Evolutionary conservation across 2,888 invertebrate genomes (phyloP).

Genomic region (Habroteleia sp.): DNA sequence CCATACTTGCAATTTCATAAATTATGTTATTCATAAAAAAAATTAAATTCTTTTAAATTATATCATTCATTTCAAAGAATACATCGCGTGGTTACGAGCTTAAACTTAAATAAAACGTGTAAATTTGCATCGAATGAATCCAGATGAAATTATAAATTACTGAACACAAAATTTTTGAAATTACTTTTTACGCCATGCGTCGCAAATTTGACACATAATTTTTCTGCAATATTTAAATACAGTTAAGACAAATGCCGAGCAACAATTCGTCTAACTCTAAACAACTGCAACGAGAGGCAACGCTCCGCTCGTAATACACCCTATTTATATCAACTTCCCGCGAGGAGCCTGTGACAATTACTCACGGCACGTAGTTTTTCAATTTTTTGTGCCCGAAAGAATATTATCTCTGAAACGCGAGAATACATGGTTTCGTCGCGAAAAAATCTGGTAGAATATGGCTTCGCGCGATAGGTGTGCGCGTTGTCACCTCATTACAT

Average conservation of each 20-base stretch:
- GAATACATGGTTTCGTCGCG: slow-evolving; percentile 43
- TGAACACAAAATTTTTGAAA: too few species aligned
- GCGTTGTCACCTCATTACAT: slow-evolving; percentile 63
- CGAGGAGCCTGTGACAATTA: slow-evolving; percentile 25
- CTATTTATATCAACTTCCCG: slow-evolving; percentile 39
- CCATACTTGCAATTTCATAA: too few species aligned
- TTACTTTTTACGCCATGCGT: too few species aligned
- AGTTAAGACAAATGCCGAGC: slow-evolving; percentile 7
- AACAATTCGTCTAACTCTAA: slow-evolving; percentile 23
- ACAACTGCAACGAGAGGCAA: slow-evolving; percentile 9
- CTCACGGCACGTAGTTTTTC: slow-evolving; percentile 31
- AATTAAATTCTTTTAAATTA: too few species aligned
- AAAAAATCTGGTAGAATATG: slow-evolving; percentile 49
- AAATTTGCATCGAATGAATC: too few species aligned
- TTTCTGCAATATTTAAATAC: slow-evolving; percentile 1
- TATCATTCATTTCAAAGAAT: too few species aligned
- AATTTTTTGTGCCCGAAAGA: slow-evolving; percentile 45
- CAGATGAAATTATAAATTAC: too few species aligned
- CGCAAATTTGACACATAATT: too few species aligned
- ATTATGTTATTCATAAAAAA: too few species aligned
- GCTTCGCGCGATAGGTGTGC: slow-evolving; percentile 27
- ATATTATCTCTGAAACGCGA: slow-evolving; percentile 47
- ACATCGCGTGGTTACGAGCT: too few species aligned
- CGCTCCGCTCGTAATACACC: slow-evolving; percentile 20
- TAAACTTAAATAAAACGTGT: too few species aligned